Base-by-base conservation (phyloP, 23 tunicate species). In the Trididemnum nubilum region DNA sequence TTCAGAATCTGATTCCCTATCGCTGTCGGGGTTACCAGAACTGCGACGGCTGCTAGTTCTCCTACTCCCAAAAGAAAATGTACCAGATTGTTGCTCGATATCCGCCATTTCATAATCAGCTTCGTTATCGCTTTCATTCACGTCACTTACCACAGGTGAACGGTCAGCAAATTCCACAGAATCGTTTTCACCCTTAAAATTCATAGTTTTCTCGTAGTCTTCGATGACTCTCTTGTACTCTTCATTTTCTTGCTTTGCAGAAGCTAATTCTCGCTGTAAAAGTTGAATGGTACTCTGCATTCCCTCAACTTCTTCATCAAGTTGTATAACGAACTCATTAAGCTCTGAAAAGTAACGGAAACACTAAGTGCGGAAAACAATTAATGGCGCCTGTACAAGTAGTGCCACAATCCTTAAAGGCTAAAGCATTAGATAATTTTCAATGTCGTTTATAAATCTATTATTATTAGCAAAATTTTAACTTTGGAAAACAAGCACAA, bases 301-400 rank as follows among this genome's bases (percentile, higher is more conserved):
- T 24, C 96, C 96, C 58, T 96, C 99, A 15, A 90, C 96, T 64
- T 96, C 99, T 51, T 96, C 99, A 51, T 96, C 99, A 69, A 96
- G 87, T 65, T 90, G 96, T 51, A 90, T 82, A 19, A 96, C 99
- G 71, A 96, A 90, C 73, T 90, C 96, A 33, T 96, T 92, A 24
- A 87, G 67, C 71, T 96, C 99, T 86, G 89, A 2, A 81, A 64
- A 51, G n/a, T n/a, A n/a, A n/a, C n/a, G n/a, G n/a, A n/a, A n/a
- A n/a, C 29, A 65, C 64, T n/a, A 84, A 50, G 19, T 12, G n/a
- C n/a, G n/a, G n/a, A n/a, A n/a, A n/a, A n/a, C n/a, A n/a, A n/a
- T n/a, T n/a, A n/a, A n/a, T n/a, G n/a, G n/a, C n/a, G n/a, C n/a
- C n/a, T n/a, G n/a, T n/a, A n/a, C n/a, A n/a, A n/a, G n/a, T n/a